Evolutionary conservation across 2,888 invertebrate species (phyloP), one percentile per base, ranked within the genome.

Genomic region (Chrysodeixis includens): DNA sequence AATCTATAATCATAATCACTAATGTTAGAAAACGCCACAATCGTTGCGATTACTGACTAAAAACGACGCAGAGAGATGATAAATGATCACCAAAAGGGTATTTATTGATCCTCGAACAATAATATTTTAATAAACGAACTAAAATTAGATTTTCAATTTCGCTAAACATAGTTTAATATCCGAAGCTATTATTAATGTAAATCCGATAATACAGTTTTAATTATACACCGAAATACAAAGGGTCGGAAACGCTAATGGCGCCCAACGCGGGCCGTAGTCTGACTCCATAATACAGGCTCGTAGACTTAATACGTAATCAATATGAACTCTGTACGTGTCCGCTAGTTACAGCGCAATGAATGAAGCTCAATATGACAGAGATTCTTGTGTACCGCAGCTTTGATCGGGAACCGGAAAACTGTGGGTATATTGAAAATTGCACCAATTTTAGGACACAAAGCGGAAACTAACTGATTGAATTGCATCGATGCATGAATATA

Each of bases 201-300:
- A 78, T 78, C 70, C 69, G 74, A 79, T 70, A 76, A 72, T 70
- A 68, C 67, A 70, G 67, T 74, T 79, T 72, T 79, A 79, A 76
- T 76, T 78, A 78, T 78, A 74, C 71, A 62, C 49, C 35, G 67
- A 68, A 74, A 78, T 71, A 77, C 68, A 71, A 76, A 68, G 64
- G 67, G 74, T 71, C 62, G 67, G 70, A 61, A 69, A 69, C 78
- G 61, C 71, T 80, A 82, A 80, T 86, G 83, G 81, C 82, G 76
- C 85, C 83, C 83, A 81, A 74, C 83, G 73, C 68, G 81, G 81
- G 73, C 73, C 66, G 58, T 65, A 63, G 56, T 64, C 66, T 81
- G 70, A 71, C 82, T 78, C 69, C 78, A 70, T 70, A 72, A 80
- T 78, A 80, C 61, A 54, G 69, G 65, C 65, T 66, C 60, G 67